A percentile compares a stretch with the other conserved stretches of the same genome.
These are phyloP conservation scores for Geotrypetes seraphini DNA, from an alignment of 2,797 vertebrate species.

Conservation along the genomic window DNA sequence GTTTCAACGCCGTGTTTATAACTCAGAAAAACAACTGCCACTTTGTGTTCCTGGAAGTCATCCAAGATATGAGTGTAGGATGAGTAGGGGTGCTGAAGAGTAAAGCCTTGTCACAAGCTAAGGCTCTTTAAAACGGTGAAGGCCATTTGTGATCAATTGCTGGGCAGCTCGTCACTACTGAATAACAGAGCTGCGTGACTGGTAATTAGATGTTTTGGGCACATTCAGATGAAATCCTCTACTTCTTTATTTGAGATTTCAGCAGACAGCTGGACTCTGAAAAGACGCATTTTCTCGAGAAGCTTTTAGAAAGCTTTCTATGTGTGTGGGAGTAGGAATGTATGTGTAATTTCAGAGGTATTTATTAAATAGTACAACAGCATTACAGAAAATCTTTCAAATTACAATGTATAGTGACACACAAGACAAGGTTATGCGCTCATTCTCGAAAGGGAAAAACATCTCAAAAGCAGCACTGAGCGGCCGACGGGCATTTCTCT, in stretches of 20 bases:
- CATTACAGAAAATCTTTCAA: too few relatives aligned
- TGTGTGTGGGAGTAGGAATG: too few relatives aligned
- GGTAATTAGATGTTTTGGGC: slow-evolving; percentile 3
- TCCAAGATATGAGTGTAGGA: slow-evolving; percentile 20
- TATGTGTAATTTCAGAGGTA: too few relatives aligned
- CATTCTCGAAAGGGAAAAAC: too few relatives aligned
- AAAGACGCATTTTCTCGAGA: too few relatives aligned
- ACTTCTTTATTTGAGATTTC: background rate
- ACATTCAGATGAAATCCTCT: slow-evolving; percentile 2
- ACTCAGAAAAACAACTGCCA: slow-evolving; percentile 27
- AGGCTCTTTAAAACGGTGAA: slow-evolving; percentile 7
- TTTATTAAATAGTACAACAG: too few relatives aligned
- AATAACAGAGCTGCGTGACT: slow-evolving; percentile 5
- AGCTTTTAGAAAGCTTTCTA: too few relatives aligned
- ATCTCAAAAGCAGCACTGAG: too few relatives aligned
- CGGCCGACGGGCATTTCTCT: too few relatives aligned
- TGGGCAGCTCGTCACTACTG: background rate
- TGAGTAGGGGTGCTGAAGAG: slow-evolving; percentile 11
- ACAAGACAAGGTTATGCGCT: too few relatives aligned
- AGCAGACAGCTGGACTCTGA: too few relatives aligned
- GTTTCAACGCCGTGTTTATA: slow-evolving; percentile 14
- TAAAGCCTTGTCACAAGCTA: slow-evolving; percentile 10
- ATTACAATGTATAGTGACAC: too few relatives aligned
- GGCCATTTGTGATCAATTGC: slow-evolving; percentile 4
- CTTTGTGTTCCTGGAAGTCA: slow-evolving; percentile 13